A percentile compares a stretch with the other conserved stretches of the same genome.
These are phyloP conservation scores for Cyclina sinensis DNA, from an alignment of 1,140 invertebrate genomes.

Conservation along the genomic window DNA sequence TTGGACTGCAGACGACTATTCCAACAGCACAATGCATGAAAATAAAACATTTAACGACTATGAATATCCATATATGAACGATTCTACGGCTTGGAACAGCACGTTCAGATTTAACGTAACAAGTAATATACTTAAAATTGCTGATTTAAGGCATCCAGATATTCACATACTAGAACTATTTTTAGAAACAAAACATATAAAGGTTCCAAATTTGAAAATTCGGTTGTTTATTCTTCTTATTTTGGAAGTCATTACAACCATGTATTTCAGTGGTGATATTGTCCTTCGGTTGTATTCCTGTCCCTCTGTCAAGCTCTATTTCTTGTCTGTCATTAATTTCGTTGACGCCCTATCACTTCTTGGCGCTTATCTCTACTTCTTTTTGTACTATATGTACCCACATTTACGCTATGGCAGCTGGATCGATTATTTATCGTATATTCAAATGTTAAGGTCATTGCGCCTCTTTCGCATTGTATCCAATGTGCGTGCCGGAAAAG, in stretches of 20 bases:
- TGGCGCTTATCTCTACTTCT: neutral
- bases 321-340: conserved; percentile 58
- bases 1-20: neutral
- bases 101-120: too few relatives aligned
- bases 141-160: too few relatives aligned
- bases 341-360: conserved; percentile 52
- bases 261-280: conserved; percentile 53
- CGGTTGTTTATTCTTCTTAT: neutral
- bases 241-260: conserved; percentile 3
- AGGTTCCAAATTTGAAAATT: conserved; percentile 50
- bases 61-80: too few relatives aligned
- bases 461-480: conserved; percentile 52
- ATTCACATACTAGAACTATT: neutral
- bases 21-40: too few relatives aligned
- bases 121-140: too few relatives aligned
- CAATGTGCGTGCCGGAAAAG: conserved; percentile 48
- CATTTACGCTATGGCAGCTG: conserved; percentile 8
- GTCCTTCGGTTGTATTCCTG: conserved; percentile 40
- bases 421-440: conserved; percentile 34
- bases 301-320: conserved; percentile 29
- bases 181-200: neutral
- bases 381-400: neutral
- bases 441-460: conserved; percentile 54
- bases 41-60: too few relatives aligned
- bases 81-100: too few relatives aligned